Evolutionary conservation across 2,797 vertebrate genomes (phyloP).

Genomic region (Silurus lanzhouensis): DNA sequence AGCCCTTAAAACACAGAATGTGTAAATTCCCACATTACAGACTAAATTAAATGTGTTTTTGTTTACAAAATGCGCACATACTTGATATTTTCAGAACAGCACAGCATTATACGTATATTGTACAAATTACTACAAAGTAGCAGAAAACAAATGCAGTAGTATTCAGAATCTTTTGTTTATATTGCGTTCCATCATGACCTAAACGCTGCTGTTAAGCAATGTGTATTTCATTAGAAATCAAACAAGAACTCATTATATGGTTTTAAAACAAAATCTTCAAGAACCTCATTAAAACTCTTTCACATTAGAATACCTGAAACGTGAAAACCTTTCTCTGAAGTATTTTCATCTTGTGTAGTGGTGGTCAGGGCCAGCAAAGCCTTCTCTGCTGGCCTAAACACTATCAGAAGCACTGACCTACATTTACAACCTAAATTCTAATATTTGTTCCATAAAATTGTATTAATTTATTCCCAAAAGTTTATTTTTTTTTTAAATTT

Average conservation of each 20-base stretch:
- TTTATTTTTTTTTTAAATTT: no score
- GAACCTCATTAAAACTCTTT: not conserved
- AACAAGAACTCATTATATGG: not conserved
- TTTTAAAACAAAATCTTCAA: not conserved
- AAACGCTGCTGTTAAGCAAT: not conserved
- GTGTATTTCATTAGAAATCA: not conserved
- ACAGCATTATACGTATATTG: not conserved
- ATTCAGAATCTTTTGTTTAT: not conserved
- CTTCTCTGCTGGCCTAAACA: no score
- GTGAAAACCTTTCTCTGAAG: not conserved
- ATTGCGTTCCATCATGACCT: not conserved
- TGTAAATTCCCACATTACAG: not conserved
- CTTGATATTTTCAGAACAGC: not conserved
- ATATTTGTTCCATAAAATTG: no score
- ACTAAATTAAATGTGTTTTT: not conserved
- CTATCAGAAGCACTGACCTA: no score
- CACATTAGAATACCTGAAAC: not conserved
- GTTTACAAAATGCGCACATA: not conserved
- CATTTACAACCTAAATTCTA: no score
- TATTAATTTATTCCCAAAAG: no score
- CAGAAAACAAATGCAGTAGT: not conserved
- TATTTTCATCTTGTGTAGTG: no score
- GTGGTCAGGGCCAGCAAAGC: no score
- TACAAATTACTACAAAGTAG: not conserved
- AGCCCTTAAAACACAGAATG: not conserved